phyloP scores from a whole-genome alignment of 92 coral and sea anemone genomes.

The Paramuricea clavata region DNA sequence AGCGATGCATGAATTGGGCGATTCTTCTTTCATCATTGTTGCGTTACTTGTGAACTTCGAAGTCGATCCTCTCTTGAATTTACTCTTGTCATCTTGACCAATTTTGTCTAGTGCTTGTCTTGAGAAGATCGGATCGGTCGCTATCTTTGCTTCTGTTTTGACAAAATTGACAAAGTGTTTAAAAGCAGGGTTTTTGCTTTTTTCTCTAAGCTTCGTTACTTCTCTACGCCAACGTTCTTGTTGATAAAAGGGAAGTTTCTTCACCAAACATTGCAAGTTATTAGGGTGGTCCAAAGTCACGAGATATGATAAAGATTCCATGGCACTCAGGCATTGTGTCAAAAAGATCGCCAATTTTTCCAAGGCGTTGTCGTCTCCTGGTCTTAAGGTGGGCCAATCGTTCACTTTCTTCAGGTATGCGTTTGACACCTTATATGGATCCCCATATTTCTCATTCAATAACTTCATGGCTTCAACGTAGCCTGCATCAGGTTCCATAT shows the following conservation, averaged over 20 bases:
- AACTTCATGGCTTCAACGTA: background rate
- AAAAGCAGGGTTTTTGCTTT: conserved; percentile 19
- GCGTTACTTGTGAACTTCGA: background rate
- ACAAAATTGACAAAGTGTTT: conserved; percentile 39
- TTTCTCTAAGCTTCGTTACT: background rate
- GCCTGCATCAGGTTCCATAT: background rate
- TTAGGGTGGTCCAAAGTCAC: background rate
- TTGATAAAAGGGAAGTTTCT: background rate
- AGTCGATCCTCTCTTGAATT: background rate
- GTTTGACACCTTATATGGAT: conserved; percentile 56
- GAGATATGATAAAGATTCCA: background rate
- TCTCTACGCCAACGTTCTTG: background rate
- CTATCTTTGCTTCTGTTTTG: conserved; percentile 15
- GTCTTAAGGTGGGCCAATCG: conserved; percentile 32
- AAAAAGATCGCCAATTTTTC: conserved; percentile 49
- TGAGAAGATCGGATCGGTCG: conserved; percentile 47
- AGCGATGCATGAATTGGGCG: background rate
- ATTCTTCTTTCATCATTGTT: background rate
- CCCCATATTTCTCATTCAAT: conserved; percentile 50
- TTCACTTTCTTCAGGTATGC: conserved; percentile 45
- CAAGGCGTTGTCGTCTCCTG: background rate
- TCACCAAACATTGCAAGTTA: background rate
- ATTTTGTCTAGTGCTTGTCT: conserved; percentile 34
- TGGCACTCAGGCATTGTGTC: conserved; percentile 17
- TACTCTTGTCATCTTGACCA: background rate